phyloP scores from a whole-genome alignment of 2,888 invertebrate genomes.

The Muschampia plurimacula region DNA sequence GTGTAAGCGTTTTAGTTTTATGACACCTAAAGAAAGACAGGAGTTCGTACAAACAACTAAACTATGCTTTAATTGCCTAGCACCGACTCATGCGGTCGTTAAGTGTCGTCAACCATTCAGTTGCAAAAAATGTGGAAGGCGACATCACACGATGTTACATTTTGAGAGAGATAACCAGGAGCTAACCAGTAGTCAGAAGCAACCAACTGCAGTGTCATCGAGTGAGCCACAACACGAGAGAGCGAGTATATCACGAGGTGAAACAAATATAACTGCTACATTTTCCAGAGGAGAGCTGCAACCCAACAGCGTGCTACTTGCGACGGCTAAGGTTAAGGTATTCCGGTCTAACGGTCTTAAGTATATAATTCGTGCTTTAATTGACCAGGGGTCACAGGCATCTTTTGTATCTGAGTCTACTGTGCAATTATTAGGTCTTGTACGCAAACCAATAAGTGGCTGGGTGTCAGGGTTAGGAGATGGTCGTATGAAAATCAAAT shows the following conservation, averaged over 20 bases:
- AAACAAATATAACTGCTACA: conserved; percentile 2
- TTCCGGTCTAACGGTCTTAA: conserved; percentile 20
- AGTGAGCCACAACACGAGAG: neutral
- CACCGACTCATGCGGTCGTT: neutral
- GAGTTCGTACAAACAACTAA: neutral
- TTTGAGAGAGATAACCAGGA: neutral
- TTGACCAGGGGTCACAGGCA: neutral
- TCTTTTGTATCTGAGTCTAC: conserved; percentile 23
- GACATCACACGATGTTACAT: neutral
- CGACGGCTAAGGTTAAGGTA: conserved; percentile 34
- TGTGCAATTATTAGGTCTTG: conserved; percentile 31
- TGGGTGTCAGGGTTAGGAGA: conserved; percentile 36
- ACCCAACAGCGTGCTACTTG: conserved; percentile 29
- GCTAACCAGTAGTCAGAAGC: too few relatives aligned
- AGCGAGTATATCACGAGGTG: neutral
- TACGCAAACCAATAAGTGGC: conserved; percentile 15
- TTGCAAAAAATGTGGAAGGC: neutral
- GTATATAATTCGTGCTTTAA: neutral
- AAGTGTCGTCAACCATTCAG: neutral
- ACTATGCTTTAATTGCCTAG: neutral
- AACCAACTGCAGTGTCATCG: neutral
- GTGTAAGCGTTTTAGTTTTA: neutral
- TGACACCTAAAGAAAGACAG: neutral
- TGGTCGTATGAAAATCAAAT: neutral
- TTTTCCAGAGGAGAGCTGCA: conserved; percentile 3